phyloP scores from a whole-genome alignment of 53 echinoderm and acorn worm genomes.

The Glandiceps talaboti region DNA sequence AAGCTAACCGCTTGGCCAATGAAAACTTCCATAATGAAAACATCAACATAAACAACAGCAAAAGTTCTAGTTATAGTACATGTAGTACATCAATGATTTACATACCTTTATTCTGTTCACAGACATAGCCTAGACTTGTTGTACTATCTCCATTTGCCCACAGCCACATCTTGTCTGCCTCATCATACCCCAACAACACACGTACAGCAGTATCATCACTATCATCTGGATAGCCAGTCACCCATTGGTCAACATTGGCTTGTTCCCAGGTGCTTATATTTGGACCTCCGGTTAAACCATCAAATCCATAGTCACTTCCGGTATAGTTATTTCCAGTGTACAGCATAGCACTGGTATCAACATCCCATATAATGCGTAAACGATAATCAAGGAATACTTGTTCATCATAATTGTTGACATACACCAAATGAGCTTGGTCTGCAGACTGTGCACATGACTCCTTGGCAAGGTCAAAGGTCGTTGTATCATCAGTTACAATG shows the following conservation, averaged over 20 bases:
- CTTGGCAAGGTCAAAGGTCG: conserved; percentile 13
- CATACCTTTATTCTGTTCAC: conserved; percentile 58
- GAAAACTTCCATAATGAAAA: too few relatives aligned
- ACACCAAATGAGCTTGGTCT: conserved; percentile 33
- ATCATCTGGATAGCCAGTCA: conserved; percentile 27
- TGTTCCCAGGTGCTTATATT: conserved; percentile 22
- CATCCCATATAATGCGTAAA: conserved; percentile 23
- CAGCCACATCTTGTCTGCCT: conserved; percentile 30
- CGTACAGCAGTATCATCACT: conserved; percentile 11
- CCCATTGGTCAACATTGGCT: conserved; percentile 20
- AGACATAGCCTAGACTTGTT: conserved; percentile 31
- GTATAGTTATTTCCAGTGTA: conserved; percentile 30
- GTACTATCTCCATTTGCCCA: conserved; percentile 27
- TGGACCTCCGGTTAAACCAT: conserved; percentile 20
- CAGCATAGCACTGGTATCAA: conserved; percentile 2
- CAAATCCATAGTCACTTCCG: conserved; percentile 11
- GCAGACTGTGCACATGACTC: conserved; percentile 21
- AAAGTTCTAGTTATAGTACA: too few relatives aligned
- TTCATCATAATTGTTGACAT: conserved; percentile 27
- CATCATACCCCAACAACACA: conserved; percentile 38
- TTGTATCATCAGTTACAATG: conserved; percentile 18
- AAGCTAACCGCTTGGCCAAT: too few relatives aligned
- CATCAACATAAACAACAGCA: too few relatives aligned
- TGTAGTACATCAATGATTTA: too few relatives aligned
- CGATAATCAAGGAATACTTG: conserved; percentile 39